phyloP scores from a whole-genome alignment of 2,888 invertebrate genomes.

The Podabrus alpinus region DNA sequence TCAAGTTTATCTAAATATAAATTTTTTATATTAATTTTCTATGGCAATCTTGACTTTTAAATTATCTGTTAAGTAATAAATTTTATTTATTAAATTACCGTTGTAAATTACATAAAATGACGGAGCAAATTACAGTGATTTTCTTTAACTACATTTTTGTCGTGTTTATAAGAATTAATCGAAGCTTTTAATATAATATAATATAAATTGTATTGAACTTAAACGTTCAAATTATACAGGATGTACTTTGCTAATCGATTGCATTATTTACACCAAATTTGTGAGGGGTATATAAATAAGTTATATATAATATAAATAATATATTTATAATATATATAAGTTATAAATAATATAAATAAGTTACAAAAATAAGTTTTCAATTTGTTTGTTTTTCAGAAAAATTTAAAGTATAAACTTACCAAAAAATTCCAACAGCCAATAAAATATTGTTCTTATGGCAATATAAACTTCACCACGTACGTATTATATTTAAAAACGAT shows the following conservation, averaged over 20 bases:
- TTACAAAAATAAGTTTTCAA: no score
- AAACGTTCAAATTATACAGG: background rate
- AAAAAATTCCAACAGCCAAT: background rate
- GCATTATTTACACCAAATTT: background rate
- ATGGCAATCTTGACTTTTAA: background rate
- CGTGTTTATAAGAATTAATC: background rate
- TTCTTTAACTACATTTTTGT: background rate
- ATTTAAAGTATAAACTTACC: no score
- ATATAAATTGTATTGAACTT: background rate
- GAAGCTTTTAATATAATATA: background rate
- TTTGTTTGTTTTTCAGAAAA: no score
- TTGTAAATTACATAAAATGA: background rate
- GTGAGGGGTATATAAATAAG: no score
- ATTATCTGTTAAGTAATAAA: background rate
- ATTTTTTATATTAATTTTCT: background rate
- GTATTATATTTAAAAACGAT: background rate
- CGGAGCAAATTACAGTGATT: conserved; percentile 2
- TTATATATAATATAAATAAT: no score
- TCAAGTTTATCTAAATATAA: background rate
- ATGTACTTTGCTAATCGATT: background rate
- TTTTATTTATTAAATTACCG: conserved; percentile 1
- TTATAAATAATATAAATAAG: no score
- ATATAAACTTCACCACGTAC: background rate
- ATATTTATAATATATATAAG: no score
- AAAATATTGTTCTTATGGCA: background rate